Percentiles rank a stretch among this genome's conserved stretches.
Conservation (phyloP, 2,113 vertebrate species). For the Ursus arctos region DNA sequence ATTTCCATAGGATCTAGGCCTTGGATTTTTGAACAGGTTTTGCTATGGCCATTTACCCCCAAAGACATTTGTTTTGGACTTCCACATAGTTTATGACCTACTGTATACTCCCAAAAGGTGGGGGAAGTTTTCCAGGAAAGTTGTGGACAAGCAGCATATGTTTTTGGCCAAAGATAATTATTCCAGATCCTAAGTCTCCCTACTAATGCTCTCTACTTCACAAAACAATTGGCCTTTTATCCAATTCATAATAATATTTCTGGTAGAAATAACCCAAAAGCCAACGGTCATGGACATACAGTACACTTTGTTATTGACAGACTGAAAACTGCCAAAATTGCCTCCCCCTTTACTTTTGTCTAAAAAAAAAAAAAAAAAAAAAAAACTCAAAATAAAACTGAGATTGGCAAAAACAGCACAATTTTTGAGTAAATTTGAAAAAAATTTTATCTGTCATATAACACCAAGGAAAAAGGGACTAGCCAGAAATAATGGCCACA, state of each 20-base stretch:
- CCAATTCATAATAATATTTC: neutral
- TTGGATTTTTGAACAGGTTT: neutral
- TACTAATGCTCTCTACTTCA: neutral
- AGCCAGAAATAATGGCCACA: neutral
- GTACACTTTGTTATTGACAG: neutral
- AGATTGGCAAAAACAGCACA: neutral
- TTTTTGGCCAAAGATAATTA: conserved; percentile 20
- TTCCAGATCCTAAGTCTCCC: neutral
- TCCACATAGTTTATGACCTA: neutral
- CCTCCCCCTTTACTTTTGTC: neutral
- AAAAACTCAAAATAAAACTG: neutral
- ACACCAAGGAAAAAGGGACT: neutral
- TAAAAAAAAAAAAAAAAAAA: neutral
- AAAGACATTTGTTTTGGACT: neutral
- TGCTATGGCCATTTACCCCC: neutral
- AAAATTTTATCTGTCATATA: neutral
- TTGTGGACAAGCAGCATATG: neutral
- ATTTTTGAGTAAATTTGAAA: neutral
- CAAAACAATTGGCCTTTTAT: neutral
- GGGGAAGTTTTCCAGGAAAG: neutral
- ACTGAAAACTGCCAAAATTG: neutral
- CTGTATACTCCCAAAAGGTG: neutral
- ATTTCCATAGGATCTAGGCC: neutral
- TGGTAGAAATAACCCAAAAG: conserved; percentile 1
- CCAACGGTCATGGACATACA: neutral